Percentiles rank a stretch among this genome's conserved stretches.
phyloP scores from a whole-genome alignment of 2,888 invertebrate species.

The Atrina japonica region DNA sequence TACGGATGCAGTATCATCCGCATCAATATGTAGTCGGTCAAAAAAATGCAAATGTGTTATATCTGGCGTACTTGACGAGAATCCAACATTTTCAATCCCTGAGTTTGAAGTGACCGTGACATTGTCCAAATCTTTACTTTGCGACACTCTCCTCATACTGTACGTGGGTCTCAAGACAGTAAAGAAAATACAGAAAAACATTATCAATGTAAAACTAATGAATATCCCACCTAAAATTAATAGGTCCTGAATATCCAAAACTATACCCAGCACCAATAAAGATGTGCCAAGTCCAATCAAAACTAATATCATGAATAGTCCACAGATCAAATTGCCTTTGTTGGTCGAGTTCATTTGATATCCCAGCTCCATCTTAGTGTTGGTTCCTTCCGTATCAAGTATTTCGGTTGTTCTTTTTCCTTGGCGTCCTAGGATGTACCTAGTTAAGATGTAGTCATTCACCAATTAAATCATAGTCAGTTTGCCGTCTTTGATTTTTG shows the following conservation, averaged over 20 bases:
- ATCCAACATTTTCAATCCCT: constrained; percentile 16
- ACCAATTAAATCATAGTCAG: too few relatives aligned
- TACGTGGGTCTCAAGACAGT: constrained; percentile 23
- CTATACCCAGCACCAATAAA: constrained; percentile 22
- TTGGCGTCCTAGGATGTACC: too few relatives aligned
- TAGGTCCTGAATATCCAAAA: constrained; percentile 25
- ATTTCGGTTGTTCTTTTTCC: too few relatives aligned
- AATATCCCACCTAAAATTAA: constrained; percentile 31
- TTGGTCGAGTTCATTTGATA: background rate
- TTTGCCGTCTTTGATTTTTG: too few relatives aligned
- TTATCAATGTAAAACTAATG: constrained; percentile 18
- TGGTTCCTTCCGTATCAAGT: too few relatives aligned
- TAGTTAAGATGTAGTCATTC: too few relatives aligned
- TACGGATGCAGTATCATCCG: constrained; percentile 9
- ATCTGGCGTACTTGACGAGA: constrained; percentile 7
- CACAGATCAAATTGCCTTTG: constrained; percentile 23
- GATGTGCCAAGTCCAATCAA: constrained; percentile 23
- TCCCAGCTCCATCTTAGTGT: too few relatives aligned
- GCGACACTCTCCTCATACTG: constrained; percentile 13
- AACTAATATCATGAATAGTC: constrained; percentile 7
- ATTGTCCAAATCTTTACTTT: background rate
- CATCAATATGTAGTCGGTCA: constrained; percentile 8
- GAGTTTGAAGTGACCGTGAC: background rate
- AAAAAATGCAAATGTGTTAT: background rate
- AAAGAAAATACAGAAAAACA: constrained; percentile 21